Evolutionary conservation across 2,113 vertebrate species (phyloP).

Genomic region (Cettia cetti): DNA sequence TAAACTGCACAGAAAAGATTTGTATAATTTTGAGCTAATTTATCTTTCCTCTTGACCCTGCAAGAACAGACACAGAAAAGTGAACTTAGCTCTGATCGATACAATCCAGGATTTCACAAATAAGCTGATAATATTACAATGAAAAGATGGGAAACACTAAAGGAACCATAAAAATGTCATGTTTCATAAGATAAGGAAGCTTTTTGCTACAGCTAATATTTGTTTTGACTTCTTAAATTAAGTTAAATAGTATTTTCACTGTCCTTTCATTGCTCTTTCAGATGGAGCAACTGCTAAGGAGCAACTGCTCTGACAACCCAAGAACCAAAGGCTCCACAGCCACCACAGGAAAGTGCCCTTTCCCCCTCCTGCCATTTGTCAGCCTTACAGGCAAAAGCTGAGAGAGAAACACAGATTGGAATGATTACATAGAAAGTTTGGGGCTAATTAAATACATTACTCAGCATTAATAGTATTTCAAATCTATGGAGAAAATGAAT

Average conservation of each 20-base stretch:
- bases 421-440: conserved; percentile 70
- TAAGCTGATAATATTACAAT: neutral
- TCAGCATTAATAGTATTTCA: conserved; percentile 62
- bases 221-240: neutral
- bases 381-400: conserved; percentile 61
- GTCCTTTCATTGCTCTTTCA: neutral
- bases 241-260: neutral
- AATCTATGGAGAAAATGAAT: conserved; percentile 62
- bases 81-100: neutral
- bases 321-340: neutral
- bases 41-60: neutral
- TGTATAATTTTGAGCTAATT: neutral
- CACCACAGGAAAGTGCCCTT: conserved; percentile 64
- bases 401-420: conserved; percentile 73
- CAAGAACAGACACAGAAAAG: neutral
- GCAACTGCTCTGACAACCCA: neutral
- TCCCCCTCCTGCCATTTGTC: conserved; percentile 59
- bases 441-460: conserved; percentile 76
- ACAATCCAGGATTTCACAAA: neutral
- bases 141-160: neutral
- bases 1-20: neutral
- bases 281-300: neutral
- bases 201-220: neutral
- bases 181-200: neutral
- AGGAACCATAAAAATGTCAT: neutral